Evolutionary conservation across 2,888 invertebrate species (phyloP), one percentile per base, ranked within the genome.

Genomic region (Barypeithes pellucidus): DNA sequence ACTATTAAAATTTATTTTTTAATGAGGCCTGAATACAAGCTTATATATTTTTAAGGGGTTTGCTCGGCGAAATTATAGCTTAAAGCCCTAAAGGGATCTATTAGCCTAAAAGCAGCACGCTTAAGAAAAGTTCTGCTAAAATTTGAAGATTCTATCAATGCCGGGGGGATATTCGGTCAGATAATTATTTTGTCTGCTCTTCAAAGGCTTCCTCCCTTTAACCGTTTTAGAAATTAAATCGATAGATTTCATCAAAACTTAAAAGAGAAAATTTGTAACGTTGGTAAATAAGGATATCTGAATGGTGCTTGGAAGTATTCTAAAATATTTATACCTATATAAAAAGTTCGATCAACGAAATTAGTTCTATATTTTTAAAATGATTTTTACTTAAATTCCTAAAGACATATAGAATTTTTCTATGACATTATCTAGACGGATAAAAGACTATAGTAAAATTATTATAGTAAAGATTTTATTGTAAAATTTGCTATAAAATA

Each of bases 41-140:
- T n/a, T 16, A 0, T 43, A 16, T n/a, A 43, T 43, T 43, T 29
- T 29, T 29, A 1, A 29, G 7, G 7, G 7, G 5, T 24, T 24
- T 24, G 29, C 7, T 29, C 9, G 29, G 43, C 43, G 2, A n/a
- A 16, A n/a, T 43, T n/a, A 43, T 16, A 43, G 43, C 43, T 43
- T 43, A 8, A 14, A 43, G n/a, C 43, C 43, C 43, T 16, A 5
- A 7, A 43, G 43, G 43, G 43, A 43, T 5, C 43, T 43, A 43
- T 43, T 43, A 43, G 43, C 43, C 43, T 43, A 43, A 43, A 43
- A 43, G 43, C 43, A 43, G 43, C 43, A 16, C 43, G 43, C 16
- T 43, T 16, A 16, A 16, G 43, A 43, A 43, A 43, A 43, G 43
- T 43, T 43, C 1, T 43, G n/a, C 39, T n/a, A 39, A 39, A 39